Base-by-base conservation (phyloP, 2,888 invertebrate genomes). In the Polydrusus tereticollis region DNA sequence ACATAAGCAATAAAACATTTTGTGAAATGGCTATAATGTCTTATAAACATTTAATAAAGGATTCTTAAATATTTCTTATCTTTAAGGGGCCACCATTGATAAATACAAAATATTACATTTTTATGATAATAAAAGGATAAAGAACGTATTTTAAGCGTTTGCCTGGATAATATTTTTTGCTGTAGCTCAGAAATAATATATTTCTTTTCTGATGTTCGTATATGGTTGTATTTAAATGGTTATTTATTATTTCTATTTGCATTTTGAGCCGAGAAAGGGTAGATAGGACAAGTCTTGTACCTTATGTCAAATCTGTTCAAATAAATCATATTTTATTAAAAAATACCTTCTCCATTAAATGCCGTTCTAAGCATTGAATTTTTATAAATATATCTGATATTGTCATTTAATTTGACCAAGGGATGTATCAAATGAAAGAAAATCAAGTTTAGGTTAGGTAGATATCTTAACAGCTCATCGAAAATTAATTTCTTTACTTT, bases 101-200 rank as follows among this genome's bases (percentile, higher is more conserved):
- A 50, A 50, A 50, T 50, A 50, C n/a, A 29, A 55, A 10, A 29
- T 29, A 55, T 55, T 18, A 55, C 29, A 18, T 55, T 55, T 55
- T 55, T 55, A 55, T 55, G 52, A 18, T 29, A 55, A 55, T 55
- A 10, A 2, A 14, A 4, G 50, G 26, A 23, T 26, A 26, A 55
- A 55, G 52, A 29, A 18, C 14, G 21, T 55, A 55, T 55, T 55
- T 29, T 55, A 29, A 5, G 16, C 7, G 29, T 14, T 29, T 55
- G 29, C 52, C 18, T 23, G 26, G 7, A 14, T 50, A 23, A 50
- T 26, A 26, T 50, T 50, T 50, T 50, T 26, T 23, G 50, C 50
- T 20, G 6, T 55, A 29, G n/a, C 29, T 52, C 29, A 55, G 29
- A 55, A 10, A 29, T 55, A 55, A 50, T 26, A 55, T 55, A 55